phyloP scores from a whole-genome alignment of 2,113 vertebrate species.

The Gymnorhina tibicen region DNA sequence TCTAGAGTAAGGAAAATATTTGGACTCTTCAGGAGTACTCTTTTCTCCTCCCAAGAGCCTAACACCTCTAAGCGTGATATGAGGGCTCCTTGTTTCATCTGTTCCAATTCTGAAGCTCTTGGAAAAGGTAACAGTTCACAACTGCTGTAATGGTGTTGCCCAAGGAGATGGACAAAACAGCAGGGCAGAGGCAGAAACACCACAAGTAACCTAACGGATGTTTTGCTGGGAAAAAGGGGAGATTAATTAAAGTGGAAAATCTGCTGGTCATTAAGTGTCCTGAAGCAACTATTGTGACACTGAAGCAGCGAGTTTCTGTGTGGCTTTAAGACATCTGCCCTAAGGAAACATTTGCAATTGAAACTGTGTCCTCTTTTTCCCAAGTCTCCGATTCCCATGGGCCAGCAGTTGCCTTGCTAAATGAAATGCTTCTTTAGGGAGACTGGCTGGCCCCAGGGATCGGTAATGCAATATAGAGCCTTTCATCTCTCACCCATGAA shows the following conservation, averaged over 20 bases:
- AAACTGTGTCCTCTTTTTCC: not conserved
- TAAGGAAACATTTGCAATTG: not conserved
- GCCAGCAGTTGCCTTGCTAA: not conserved
- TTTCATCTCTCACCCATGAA: constrained; percentile 54
- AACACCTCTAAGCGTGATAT: not conserved
- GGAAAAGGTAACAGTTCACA: not conserved
- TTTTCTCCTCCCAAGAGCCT: not conserved
- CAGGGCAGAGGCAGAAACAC: not conserved
- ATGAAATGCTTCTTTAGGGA: constrained; percentile 34
- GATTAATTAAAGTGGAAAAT: not conserved
- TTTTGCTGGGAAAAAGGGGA: not conserved
- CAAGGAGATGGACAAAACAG: not conserved
- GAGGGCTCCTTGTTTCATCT: not conserved
- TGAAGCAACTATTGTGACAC: not conserved
- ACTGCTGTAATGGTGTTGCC: not conserved
- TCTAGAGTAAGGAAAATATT: not conserved
- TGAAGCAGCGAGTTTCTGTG: not conserved
- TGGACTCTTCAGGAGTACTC: not conserved
- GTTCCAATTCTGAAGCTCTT: not conserved
- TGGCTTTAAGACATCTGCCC: constrained; percentile 20
- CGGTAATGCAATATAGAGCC: constrained; percentile 27
- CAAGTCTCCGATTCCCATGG: not conserved
- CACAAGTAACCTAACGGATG: not conserved
- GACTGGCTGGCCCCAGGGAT: not conserved
- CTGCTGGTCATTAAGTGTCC: not conserved